Conservation (phyloP, 64 coral and sea anemone species). For the Hydrozoanthus tunicans region DNA sequence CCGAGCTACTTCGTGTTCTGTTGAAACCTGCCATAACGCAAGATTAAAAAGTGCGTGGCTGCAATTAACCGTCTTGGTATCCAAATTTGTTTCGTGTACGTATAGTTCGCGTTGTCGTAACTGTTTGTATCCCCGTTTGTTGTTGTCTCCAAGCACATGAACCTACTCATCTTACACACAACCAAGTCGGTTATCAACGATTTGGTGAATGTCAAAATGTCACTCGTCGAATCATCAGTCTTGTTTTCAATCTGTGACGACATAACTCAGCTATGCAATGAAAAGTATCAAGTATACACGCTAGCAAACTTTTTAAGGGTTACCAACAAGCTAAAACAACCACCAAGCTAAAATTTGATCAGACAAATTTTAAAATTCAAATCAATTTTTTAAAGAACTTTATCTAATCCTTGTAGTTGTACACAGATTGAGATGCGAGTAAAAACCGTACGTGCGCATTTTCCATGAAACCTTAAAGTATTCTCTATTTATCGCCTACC, state of each 20-base stretch:
- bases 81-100: neutral
- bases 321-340: too few relatives aligned
- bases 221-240: neutral
- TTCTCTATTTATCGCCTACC: too few relatives aligned
- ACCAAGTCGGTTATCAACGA: neutral
- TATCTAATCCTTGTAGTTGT: too few relatives aligned
- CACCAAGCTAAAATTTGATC: too few relatives aligned
- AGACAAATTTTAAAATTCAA: too few relatives aligned
- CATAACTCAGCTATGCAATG: neutral
- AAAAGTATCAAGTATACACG: conserved; percentile 5
- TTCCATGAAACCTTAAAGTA: too few relatives aligned
- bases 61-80: neutral
- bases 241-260: neutral
- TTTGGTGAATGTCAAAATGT: conserved; percentile 32
- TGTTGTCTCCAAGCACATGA: neutral
- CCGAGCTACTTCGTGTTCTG: conserved; percentile 64
- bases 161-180: neutral
- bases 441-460: too few relatives aligned
- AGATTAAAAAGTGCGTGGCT: neutral
- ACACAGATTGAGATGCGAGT: too few relatives aligned
- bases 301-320: neutral
- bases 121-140: too few relatives aligned
- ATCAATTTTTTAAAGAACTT: too few relatives aligned
- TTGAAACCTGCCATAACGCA: conserved; percentile 15
- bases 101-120: neutral